Percentiles rank a stretch among this genome's conserved stretches.
phyloP scores from a whole-genome alignment of 2,113 vertebrate species.

The Gadus macrocephalus region DNA sequence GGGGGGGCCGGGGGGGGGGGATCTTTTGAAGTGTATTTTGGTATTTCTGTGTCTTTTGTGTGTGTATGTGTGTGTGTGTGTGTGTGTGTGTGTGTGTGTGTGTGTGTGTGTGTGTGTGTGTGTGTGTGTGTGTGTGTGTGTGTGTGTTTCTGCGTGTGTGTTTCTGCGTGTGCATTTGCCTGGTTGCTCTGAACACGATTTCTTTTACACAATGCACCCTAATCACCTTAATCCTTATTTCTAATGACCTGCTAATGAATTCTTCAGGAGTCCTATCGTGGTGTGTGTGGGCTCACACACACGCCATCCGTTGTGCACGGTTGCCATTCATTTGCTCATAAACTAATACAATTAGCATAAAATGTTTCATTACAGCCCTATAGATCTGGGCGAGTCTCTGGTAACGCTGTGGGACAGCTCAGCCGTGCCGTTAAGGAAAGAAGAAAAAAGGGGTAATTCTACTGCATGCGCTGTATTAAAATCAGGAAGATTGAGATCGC shows the following conservation, averaged over 20 bases:
- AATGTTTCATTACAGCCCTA: conserved; percentile 95
- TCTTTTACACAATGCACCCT: conserved; percentile 70
- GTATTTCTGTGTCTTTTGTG: conserved; percentile 35
- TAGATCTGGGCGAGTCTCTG: conserved; percentile 54
- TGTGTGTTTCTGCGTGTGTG: background rate
- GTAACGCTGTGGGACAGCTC: conserved; percentile 29
- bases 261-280: conserved; percentile 98
- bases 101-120: background rate
- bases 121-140: conserved; percentile 23
- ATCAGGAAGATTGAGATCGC: too few relatives aligned
- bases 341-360: conserved; percentile 99
- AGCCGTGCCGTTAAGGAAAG: conserved; percentile 7
- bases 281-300: conserved; percentile 84
- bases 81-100: conserved; percentile 3
- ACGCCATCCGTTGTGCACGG: conserved; percentile 96
- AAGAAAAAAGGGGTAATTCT: conserved; percentile 19
- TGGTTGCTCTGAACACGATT: conserved; percentile 41
- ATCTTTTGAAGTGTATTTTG: conserved; percentile 1
- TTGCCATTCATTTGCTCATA: conserved; percentile 98
- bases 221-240: conserved; percentile 99
- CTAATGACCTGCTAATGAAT: conserved; percentile 99
- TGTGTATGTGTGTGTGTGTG: conserved; percentile 25
- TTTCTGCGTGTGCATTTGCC: conserved; percentile 55
- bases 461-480: background rate
- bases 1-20: background rate